phyloP scores from a whole-genome alignment of 2,888 invertebrate species.

The Tiliacea aurago region DNA sequence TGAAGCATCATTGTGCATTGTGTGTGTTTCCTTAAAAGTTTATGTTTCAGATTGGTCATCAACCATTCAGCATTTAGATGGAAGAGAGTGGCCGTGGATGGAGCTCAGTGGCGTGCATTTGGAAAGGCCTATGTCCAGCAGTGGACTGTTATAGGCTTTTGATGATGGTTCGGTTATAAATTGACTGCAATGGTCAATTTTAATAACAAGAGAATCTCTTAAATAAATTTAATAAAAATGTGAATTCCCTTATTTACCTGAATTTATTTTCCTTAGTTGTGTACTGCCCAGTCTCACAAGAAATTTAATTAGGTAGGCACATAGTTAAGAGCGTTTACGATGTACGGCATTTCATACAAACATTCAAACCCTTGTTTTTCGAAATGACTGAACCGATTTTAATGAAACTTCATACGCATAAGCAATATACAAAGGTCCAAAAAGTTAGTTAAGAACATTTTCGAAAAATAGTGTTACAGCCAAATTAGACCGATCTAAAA shows the following conservation, averaged over 20 bases:
- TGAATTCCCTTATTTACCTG: constrained; percentile 14
- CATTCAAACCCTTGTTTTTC: too few relatives aligned
- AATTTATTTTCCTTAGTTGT: background rate
- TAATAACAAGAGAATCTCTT: background rate
- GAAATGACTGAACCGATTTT: too few relatives aligned
- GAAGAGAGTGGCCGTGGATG: background rate
- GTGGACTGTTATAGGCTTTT: background rate
- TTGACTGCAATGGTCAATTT: background rate
- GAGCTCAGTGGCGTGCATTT: background rate
- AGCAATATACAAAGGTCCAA: too few relatives aligned
- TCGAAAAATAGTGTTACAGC: too few relatives aligned
- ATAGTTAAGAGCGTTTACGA: too few relatives aligned
- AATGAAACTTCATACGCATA: too few relatives aligned
- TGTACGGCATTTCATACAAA: too few relatives aligned
- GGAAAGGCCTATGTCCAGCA: background rate
- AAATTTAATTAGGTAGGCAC: background rate
- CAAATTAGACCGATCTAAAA: too few relatives aligned
- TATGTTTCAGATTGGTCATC: constrained; percentile 26
- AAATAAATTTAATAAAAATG: constrained; percentile 18
- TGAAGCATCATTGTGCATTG: too few relatives aligned
- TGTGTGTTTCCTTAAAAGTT: background rate
- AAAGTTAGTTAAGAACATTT: too few relatives aligned
- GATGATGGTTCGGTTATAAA: background rate
- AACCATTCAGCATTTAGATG: background rate
- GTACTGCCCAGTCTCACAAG: background rate